Evolutionary conservation across 1,140 invertebrate genomes (phyloP).

Genomic region (Parasteatoda tepidariorum): DNA sequence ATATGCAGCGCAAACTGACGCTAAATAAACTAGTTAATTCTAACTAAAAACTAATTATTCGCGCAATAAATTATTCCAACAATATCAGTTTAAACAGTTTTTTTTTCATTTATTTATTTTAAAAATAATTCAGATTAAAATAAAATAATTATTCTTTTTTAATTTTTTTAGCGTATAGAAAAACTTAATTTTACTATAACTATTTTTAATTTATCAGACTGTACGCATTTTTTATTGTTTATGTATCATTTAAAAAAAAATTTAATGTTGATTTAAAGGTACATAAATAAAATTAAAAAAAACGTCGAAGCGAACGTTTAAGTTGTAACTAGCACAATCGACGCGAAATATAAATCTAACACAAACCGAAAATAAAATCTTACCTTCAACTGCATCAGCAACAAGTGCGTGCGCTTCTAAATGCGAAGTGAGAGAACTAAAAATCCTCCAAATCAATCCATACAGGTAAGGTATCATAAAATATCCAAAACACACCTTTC

Average conservation of each 20-base stretch:
- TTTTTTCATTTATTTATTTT: neutral
- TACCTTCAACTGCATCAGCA: constrained; percentile 6
- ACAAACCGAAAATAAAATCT: no score
- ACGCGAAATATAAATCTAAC: no score
- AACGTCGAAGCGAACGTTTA: neutral
- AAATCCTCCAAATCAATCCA: neutral
- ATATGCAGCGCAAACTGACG: neutral
- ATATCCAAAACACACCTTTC: neutral
- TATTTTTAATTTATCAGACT: neutral
- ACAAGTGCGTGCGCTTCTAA: neutral
- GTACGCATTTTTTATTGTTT: neutral
- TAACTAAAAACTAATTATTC: neutral
- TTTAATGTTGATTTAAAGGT: neutral
- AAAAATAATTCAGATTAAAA: neutral
- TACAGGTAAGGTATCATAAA: neutral
- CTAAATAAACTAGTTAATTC: neutral
- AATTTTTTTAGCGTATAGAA: no score
- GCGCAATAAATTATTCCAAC: neutral
- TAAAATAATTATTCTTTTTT: no score
- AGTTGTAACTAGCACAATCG: neutral
- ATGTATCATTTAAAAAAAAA: neutral
- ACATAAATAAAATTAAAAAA: neutral
- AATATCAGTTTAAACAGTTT: neutral
- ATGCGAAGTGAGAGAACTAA: neutral
- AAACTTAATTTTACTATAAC: neutral